Evolutionary conservation across 2,113 vertebrate species (phyloP).

Genomic region (Cranoglanis bouderius): DNA sequence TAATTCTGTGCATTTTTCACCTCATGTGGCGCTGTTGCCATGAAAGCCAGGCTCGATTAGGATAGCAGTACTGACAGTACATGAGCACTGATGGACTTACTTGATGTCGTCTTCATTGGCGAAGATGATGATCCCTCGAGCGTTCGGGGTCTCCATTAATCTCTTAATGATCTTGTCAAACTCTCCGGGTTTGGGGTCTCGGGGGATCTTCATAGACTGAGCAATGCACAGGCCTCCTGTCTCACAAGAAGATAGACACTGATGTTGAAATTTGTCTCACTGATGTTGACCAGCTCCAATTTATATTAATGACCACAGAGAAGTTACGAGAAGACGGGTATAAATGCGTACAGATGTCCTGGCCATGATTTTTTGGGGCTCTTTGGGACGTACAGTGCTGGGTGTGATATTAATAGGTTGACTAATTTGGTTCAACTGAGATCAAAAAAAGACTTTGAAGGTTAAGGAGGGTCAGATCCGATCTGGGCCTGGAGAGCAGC

Average conservation of each 20-base stretch:
- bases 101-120: constrained; percentile 82
- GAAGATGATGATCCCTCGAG: constrained; percentile 79
- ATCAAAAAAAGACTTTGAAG: not conserved
- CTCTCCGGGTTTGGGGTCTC: constrained; percentile 77
- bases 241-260: constrained; percentile 40
- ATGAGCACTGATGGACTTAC: constrained; percentile 56
- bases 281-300: constrained; percentile 46
- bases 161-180: constrained; percentile 78
- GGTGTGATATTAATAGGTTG: constrained; percentile 45
- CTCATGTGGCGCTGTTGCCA: not conserved
- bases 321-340: constrained; percentile 43
- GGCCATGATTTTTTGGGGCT: constrained; percentile 21
- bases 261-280: constrained; percentile 42
- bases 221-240: constrained; percentile 76
- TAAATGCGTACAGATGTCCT: constrained; percentile 46
- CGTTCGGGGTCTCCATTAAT: constrained; percentile 79
- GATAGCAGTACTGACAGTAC: not conserved
- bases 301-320: constrained; percentile 55
- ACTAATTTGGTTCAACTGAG: constrained; percentile 38
- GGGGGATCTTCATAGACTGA: constrained; percentile 78
- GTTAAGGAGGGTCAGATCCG: constrained; percentile 1
- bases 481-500: not conserved
- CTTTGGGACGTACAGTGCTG: constrained; percentile 41
- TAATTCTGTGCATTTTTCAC: too few relatives aligned
- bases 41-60: not conserved